A percentile compares a stretch with the other conserved stretches of the same genome.
These are phyloP conservation scores for Stenodema calcarata DNA, from an alignment of 2,888 invertebrate genomes.

Conservation along the genomic window DNA sequence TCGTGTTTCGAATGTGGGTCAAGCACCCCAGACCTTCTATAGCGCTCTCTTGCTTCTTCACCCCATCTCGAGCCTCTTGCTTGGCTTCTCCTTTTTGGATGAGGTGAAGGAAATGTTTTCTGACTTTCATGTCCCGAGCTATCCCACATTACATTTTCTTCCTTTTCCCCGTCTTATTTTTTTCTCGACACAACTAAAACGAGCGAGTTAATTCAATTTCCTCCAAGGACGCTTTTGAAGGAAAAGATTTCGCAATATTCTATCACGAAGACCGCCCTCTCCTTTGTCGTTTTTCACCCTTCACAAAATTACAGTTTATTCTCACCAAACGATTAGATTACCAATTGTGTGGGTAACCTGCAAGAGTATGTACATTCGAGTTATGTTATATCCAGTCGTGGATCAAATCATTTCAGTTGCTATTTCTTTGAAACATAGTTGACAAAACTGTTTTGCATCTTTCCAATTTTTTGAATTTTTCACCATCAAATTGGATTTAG, in stretches of 20 bases:
- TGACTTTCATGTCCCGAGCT: neutral
- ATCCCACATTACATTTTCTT: neutral
- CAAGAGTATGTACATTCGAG: too few relatives aligned
- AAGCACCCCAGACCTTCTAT: constrained; percentile 11
- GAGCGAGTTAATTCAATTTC: neutral
- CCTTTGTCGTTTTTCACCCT: too few relatives aligned
- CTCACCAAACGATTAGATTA: too few relatives aligned
- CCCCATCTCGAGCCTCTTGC: neutral
- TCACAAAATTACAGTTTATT: too few relatives aligned
- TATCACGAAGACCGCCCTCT: too few relatives aligned
- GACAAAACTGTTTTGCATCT: too few relatives aligned
- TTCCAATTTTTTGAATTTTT: too few relatives aligned
- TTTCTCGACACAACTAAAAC: neutral
- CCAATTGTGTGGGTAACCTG: too few relatives aligned
- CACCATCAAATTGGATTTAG: too few relatives aligned
- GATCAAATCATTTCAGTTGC: too few relatives aligned
- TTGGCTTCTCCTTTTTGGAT: neutral
- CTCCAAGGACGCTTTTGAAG: neutral
- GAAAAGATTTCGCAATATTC: neutral
- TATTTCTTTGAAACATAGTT: too few relatives aligned
- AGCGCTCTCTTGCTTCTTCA: neutral
- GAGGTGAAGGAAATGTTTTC: neutral
- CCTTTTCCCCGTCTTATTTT: neutral
- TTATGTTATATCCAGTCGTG: too few relatives aligned
- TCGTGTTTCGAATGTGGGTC: constrained; percentile 14